phyloP scores from a whole-genome alignment of 1,140 invertebrate species.

The Samia ricini region DNA sequence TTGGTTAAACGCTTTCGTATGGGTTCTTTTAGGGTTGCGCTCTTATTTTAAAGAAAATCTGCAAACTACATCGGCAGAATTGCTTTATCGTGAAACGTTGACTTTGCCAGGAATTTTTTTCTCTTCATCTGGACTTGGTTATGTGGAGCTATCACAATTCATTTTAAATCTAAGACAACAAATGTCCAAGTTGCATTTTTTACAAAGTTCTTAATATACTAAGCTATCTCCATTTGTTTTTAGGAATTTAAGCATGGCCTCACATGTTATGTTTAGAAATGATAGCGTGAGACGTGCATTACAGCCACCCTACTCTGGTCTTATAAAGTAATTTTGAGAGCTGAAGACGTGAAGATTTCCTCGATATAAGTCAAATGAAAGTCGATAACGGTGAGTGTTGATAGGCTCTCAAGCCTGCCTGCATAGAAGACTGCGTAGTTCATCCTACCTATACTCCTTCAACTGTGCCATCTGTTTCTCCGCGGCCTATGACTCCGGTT shows the following conservation, averaged over 20 bases:
- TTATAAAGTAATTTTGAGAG: background rate
- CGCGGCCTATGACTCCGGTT: background rate
- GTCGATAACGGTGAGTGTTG: background rate
- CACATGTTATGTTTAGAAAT: slow-evolving; percentile 18
- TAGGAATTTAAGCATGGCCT: background rate
- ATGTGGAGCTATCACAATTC: background rate
- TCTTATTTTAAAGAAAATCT: slow-evolving; percentile 21
- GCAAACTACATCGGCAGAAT: slow-evolving; percentile 24
- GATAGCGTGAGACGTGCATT: slow-evolving; percentile 9
- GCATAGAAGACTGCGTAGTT: background rate
- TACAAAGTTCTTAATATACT: slow-evolving; percentile 4
- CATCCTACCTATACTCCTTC: background rate
- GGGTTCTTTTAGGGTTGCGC: too few relatives aligned
- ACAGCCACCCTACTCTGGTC: slow-evolving; percentile 12
- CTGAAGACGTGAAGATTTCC: background rate
- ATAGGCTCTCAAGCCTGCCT: background rate
- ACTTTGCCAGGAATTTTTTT: slow-evolving; percentile 12
- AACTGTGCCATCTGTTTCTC: background rate
- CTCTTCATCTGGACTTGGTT: background rate
- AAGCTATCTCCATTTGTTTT: slow-evolving; percentile 6
- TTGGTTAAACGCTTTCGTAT: too few relatives aligned
- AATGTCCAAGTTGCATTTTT: slow-evolving; percentile 12
- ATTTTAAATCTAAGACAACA: background rate
- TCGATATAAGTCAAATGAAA: background rate
- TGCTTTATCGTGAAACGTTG: slow-evolving; percentile 10